Evolutionary conservation across 1,140 invertebrate genomes (phyloP).

Genomic region (Caenorhabditis briggsae): DNA sequence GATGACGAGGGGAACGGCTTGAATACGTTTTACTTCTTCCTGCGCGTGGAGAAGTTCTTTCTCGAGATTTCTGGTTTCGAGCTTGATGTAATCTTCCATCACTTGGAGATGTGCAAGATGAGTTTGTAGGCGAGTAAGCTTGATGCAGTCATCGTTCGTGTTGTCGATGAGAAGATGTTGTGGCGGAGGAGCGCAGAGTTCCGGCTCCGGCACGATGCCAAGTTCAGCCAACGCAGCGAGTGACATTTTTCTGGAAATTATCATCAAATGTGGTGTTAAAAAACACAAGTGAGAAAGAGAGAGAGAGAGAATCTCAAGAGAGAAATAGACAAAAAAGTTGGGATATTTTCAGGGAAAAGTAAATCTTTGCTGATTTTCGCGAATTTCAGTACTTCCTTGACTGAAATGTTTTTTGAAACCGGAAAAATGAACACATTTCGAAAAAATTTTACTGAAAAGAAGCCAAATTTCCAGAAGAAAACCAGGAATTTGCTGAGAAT

Average conservation of each 20-base stretch:
- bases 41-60: slow-evolving; percentile 97
- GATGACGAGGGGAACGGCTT: slow-evolving; percentile 95
- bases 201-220: neutral
- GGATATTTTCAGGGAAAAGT: no score
- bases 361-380: no score
- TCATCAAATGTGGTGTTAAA: neutral
- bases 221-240: neutral
- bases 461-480: no score
- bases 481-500: no score
- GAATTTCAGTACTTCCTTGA: no score
- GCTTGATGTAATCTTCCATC: slow-evolving; percentile 97
- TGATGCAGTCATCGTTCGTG: slow-evolving; percentile 81
- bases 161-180: neutral
- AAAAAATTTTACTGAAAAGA: no score
- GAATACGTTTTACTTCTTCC: slow-evolving; percentile 95
- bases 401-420: no score
- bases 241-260: neutral
- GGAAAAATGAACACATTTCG: no score
- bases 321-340: no score
- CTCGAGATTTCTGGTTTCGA: slow-evolving; percentile 95
- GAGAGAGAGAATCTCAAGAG: no score
- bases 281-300: neutral
- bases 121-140: slow-evolving; percentile 78
- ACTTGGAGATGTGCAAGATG: slow-evolving; percentile 95
- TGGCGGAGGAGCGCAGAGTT: neutral